Conservation (phyloP, 35 echinoderm and acorn worm genomes). For the Heliocidaris tuberculata region DNA sequence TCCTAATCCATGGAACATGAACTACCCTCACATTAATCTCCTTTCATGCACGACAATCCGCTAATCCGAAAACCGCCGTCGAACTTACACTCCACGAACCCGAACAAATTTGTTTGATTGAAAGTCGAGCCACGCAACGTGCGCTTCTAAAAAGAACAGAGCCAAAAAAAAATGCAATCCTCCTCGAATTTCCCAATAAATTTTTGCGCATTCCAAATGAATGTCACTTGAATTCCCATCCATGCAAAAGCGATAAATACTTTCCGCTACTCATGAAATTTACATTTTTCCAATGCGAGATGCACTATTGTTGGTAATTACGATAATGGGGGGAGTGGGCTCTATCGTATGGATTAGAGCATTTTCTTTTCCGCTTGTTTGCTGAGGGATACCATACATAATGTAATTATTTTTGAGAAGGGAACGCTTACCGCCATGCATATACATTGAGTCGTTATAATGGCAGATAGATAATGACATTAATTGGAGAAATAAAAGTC, state of each 20-base stretch:
- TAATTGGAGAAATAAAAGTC: slow-evolving; percentile 16
- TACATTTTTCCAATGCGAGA: slow-evolving; percentile 16
- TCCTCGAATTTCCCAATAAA: background rate
- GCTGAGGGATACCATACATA: background rate
- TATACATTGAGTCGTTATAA: background rate
- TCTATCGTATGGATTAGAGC: background rate
- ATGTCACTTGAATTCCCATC: background rate
- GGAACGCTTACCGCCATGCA: background rate
- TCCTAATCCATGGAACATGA: background rate
- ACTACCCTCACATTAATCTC: background rate
- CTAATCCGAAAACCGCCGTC: background rate
- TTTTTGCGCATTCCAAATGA: background rate
- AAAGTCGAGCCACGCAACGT: background rate
- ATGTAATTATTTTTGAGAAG: slow-evolving; percentile 15
- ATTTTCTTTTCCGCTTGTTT: background rate
- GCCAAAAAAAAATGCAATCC: background rate
- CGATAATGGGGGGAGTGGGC: background rate
- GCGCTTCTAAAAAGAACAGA: background rate
- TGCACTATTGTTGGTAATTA: slow-evolving; percentile 12
- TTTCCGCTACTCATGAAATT: slow-evolving; percentile 2
- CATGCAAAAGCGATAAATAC: background rate
- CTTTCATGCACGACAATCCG: background rate
- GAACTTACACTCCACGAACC: background rate
- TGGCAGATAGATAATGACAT: background rate
- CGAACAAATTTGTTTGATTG: background rate